Evolutionary conservation across 2,797 vertebrate genomes (phyloP), one percentile per base, ranked within the genome.

Genomic region (Coranthus polyacanthus): DNA sequence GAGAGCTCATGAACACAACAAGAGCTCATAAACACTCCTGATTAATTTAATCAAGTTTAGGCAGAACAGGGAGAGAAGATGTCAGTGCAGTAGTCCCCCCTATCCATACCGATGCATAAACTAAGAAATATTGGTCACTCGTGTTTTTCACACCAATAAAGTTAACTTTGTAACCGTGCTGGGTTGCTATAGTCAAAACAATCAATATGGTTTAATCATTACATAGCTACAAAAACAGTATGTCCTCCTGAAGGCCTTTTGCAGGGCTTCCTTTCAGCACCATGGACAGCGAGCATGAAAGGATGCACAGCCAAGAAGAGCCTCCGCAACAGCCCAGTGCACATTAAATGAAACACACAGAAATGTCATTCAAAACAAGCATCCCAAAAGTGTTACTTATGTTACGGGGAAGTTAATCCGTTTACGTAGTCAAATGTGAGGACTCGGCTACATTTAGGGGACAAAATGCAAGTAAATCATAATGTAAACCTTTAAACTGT

Each of bases 211-310:
- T 38, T 41, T 38, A 3, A 20, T 29, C 17, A 32, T 9, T 21
- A 16, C 15, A n/a, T n/a, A 36, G 39, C 18, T 21, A n/a, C 15
- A 29, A 41, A 15, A 43, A 41, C 22, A 45, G 11, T 29, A 21
- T 7, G 39, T 41, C 12, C 52, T 56, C 34, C 44, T 34, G 39
- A 32, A 59, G 68, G 55, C 16, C 39, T 45, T 60, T 22, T 38
- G 8, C 17, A 10, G 57, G 22, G 16, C 45, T 50, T 62, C 21
- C 17, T 82, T 82, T 91, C 87, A 92, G 87, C 55, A 91, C 82
- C 81, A 84, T 22, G 80, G 90, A 90, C 79, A 92, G 86, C 15
- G 49, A 51, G 16, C 57, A 65, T 42, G 29, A 12, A 2, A 50
- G 42, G 21, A 15, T 2, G 6, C 59, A 56, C 45, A 49, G 39